Percentiles rank a stretch among this genome's conserved stretches.
Evolutionary conservation across 2,888 invertebrate species (phyloP).

Genomic region (Vandiemenella viatica): DNA sequence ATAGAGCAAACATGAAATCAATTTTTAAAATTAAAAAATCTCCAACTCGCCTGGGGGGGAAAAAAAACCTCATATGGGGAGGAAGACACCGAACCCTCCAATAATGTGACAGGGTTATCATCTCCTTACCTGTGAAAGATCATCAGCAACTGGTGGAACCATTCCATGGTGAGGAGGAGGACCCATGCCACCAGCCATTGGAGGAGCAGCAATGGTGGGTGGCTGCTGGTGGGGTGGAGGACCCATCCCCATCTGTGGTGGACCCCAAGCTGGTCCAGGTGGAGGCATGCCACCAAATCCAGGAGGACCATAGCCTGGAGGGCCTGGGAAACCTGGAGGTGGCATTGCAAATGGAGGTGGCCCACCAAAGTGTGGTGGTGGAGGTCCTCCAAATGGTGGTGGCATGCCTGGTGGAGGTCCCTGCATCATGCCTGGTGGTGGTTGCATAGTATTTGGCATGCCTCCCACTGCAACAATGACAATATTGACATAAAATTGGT

Average conservation of each 20-base stretch:
- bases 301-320: slow-evolving; percentile 21
- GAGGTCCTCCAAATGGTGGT: slow-evolving; percentile 21
- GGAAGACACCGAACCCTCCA: no score
- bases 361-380: slow-evolving; percentile 23
- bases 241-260: slow-evolving; percentile 23
- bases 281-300: slow-evolving; percentile 19
- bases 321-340: slow-evolving; percentile 44
- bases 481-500: no score
- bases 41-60: no score
- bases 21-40: no score
- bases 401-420: slow-evolving; percentile 20
- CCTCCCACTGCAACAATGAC: slow-evolving; percentile 18
- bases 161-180: slow-evolving; percentile 4
- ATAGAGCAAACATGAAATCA: no score
- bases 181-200: not conserved
- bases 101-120: no score
- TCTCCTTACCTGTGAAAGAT: slow-evolving; percentile 8
- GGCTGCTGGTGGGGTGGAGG: slow-evolving; percentile 13
- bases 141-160: slow-evolving; percentile 10
- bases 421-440: slow-evolving; percentile 18
- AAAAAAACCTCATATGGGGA: no score
- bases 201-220: slow-evolving; percentile 11
- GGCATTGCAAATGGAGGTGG: slow-evolving; percentile 50
- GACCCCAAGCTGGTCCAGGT: no score
- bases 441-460: slow-evolving; percentile 21